These are phyloP conservation scores for Hippolais icterina DNA, from an alignment of 2,113 vertebrate species.

Conservation along the genomic window DNA sequence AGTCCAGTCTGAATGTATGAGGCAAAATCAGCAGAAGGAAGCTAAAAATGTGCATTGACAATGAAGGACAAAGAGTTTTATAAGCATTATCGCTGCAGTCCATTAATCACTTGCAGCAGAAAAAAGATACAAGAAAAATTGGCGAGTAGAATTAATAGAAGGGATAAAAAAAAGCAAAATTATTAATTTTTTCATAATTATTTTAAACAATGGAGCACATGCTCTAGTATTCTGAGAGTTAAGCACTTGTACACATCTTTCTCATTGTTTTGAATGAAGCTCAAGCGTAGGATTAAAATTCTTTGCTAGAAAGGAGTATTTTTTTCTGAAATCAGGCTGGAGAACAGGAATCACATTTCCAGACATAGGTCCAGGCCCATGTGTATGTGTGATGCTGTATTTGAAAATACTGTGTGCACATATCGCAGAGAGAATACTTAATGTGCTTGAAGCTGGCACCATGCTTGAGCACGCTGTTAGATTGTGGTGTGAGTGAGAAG, in stretches of 20 bases:
- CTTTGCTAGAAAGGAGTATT: background rate
- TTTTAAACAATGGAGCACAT: background rate
- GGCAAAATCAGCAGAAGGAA: conserved; percentile 54
- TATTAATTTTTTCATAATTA: background rate
- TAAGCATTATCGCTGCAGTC: background rate
- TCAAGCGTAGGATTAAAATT: background rate
- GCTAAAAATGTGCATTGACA: conserved; percentile 17
- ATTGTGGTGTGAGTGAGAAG: background rate
- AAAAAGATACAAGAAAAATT: background rate
- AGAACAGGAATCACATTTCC: background rate
- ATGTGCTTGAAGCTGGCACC: conserved; percentile 38
- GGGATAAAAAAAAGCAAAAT: background rate
- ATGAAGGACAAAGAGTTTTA: conserved; percentile 15
- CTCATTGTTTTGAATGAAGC: background rate
- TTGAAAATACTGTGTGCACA: background rate
- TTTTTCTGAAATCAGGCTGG: conserved; percentile 1
- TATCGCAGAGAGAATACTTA: background rate
- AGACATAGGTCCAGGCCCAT: background rate
- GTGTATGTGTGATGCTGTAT: background rate
- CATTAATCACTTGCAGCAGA: conserved; percentile 13
- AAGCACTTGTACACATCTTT: background rate
- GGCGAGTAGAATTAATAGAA: background rate
- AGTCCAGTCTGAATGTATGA: conserved; percentile 35
- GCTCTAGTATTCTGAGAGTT: background rate
- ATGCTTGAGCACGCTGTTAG: conserved; percentile 15